Base-by-base conservation (phyloP, 1,140 invertebrate species). In the Rhagoletis zephyria region DNA sequence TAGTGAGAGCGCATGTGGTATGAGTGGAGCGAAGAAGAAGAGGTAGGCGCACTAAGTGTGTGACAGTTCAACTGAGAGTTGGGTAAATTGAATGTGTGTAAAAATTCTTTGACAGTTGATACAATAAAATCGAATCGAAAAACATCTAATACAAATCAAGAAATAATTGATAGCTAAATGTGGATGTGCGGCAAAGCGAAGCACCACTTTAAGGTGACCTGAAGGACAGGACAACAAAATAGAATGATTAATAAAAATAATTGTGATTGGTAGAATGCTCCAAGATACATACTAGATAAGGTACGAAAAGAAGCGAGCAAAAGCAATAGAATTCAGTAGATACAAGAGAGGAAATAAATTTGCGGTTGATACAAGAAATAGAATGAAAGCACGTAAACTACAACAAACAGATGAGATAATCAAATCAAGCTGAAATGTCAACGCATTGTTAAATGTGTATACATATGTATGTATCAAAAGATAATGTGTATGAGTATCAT, bases 371-470 rank as follows among this genome's bases (percentile, higher is more conserved):
- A 56, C 51, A 56, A 56, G 10, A 7, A 10, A 10, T 10, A 56
- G 51, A 74, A 12, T 74, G 67, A 74, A 9, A 45, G 42, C 67
- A 48, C 51, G 16, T 2, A 48, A 30, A 81, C 19, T 56, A 81
- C 51, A 59, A n/a, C 40, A 59, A 59, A 16, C 1, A 56, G 48
- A 81, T 51, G 74, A 56, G 74, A 81, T 81, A 81, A 81, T 81
- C 74, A 81, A 81, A 81, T 81, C 74, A 81, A 56, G 48, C 48
- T 81, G 48, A 51, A 81, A 81, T 81, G 74, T 81, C 19, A 81
- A 81, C 48, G 42, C 48, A 45, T 74, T 74, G 67, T 74, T 74
- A 45, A 6, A 77, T 77, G 74, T n/a, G 48, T 48, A 30, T 30
- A 30, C 0, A 30, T 30, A 30, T 30, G 30, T 30, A 30, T 30